Conservation (phyloP, 2,888 invertebrate genomes). For the Ochropleura plecta region DNA sequence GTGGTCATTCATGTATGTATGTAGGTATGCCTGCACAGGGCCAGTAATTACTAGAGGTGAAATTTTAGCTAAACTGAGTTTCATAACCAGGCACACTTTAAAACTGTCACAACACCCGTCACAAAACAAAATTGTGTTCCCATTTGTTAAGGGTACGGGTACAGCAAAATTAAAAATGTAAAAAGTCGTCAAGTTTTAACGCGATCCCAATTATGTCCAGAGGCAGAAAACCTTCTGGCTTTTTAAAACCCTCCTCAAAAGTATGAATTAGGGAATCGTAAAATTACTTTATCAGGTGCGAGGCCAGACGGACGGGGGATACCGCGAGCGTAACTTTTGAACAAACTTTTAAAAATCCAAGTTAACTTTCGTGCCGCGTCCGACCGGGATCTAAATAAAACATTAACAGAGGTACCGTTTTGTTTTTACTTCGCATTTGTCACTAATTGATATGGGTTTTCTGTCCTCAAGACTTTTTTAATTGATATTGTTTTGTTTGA, state of each 20-base stretch:
- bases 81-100: slow-evolving; percentile 46
- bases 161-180: slow-evolving; percentile 78
- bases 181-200: slow-evolving; percentile 78
- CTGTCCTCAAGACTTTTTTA: slow-evolving; percentile 74
- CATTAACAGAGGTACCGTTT: slow-evolving; percentile 82
- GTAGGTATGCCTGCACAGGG: slow-evolving; percentile 57
- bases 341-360: slow-evolving; percentile 90
- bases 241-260: slow-evolving; percentile 88
- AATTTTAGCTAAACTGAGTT: slow-evolving; percentile 41
- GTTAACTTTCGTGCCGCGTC: slow-evolving; percentile 83
- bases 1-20: slow-evolving; percentile 71
- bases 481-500: slow-evolving; percentile 70
- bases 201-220: slow-evolving; percentile 82
- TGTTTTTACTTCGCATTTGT: slow-evolving; percentile 80
- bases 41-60: slow-evolving; percentile 65
- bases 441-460: slow-evolving; percentile 87
- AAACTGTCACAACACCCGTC: slow-evolving; percentile 61
- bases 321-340: slow-evolving; percentile 82
- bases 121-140: slow-evolving; percentile 49
- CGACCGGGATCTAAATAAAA: slow-evolving; percentile 83
- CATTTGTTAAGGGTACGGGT: slow-evolving; percentile 44
- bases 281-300: slow-evolving; percentile 89
- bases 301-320: slow-evolving; percentile 80
- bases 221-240: slow-evolving; percentile 80
- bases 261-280: slow-evolving; percentile 88